A percentile compares a stretch with the other conserved stretches of the same genome.
phyloP scores from a whole-genome alignment of 2,797 vertebrate species.

The Protosalanx chinensis region DNA sequence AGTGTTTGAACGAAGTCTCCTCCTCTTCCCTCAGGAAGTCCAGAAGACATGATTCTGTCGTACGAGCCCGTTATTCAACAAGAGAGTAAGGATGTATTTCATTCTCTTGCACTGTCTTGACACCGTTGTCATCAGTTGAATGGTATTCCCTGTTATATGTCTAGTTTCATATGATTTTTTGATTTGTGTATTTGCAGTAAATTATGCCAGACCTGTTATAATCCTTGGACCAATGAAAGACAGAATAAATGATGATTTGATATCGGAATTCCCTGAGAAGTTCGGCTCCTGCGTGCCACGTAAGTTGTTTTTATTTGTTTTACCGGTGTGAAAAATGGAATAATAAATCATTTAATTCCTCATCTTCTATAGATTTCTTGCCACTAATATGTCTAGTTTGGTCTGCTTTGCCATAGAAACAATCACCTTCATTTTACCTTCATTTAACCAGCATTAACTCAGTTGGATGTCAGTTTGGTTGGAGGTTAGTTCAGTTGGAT shows the following conservation, averaged over 20 bases:
- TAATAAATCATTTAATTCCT: neutral
- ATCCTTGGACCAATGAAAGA: constrained; percentile 99
- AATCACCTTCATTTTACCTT: too few species aligned
- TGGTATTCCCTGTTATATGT: too few species aligned
- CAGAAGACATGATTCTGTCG: constrained; percentile 92
- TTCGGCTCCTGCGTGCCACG: constrained; percentile 98
- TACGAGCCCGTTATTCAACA: constrained; percentile 93
- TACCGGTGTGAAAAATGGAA: neutral
- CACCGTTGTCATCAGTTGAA: too few species aligned
- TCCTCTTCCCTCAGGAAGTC: constrained; percentile 82
- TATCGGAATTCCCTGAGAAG: constrained; percentile 97
- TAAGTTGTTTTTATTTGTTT: constrained; percentile 71
- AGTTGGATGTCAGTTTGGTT: too few species aligned
- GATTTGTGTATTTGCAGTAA: constrained; percentile 71
- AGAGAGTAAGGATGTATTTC: constrained; percentile 83
- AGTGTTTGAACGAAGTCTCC: constrained; percentile 7
- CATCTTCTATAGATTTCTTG: neutral
- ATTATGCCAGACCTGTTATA: constrained; percentile 92
- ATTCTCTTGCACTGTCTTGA: too few species aligned
- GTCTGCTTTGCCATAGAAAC: too few species aligned
- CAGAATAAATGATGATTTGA: constrained; percentile 94
- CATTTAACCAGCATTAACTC: too few species aligned
- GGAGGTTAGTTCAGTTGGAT: too few species aligned
- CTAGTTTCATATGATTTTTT: constrained; percentile 37
- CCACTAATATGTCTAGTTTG: too few species aligned